Evolutionary conservation across 2,797 vertebrate genomes (phyloP).

Genomic region (Rallus crepitans): DNA sequence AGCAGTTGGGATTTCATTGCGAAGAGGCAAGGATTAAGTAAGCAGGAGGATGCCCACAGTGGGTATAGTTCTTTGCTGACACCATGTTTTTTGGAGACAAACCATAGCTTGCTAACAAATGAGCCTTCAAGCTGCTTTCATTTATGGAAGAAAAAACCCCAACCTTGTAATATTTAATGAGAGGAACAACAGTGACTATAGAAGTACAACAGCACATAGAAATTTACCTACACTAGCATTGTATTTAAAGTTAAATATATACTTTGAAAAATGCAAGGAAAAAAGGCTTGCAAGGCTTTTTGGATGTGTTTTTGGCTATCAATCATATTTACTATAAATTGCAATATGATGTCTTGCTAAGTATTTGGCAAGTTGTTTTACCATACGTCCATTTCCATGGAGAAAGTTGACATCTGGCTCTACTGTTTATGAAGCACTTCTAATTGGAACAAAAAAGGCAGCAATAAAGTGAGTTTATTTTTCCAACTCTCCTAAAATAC

Average conservation of each 20-base stretch:
- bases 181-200: background rate
- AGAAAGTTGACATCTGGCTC: background rate
- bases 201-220: background rate
- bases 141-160: background rate
- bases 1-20: background rate
- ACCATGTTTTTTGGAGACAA: background rate
- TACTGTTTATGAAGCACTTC: background rate
- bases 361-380: background rate
- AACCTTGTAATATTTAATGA: background rate
- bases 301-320: background rate
- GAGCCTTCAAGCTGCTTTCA: background rate
- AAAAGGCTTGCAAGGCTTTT: background rate
- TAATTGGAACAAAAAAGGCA: background rate
- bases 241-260: background rate
- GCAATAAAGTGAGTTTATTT: background rate
- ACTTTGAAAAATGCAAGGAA: background rate
- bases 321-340: background rate
- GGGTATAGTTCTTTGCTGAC: background rate
- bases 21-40: background rate
- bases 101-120: background rate
- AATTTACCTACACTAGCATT: background rate
- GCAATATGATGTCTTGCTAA: background rate
- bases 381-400: background rate
- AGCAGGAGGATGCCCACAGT: background rate
- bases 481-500: background rate